Evolutionary conservation across 2,113 vertebrate species (phyloP).

Genomic region (Deroptyus accipitrinus): DNA sequence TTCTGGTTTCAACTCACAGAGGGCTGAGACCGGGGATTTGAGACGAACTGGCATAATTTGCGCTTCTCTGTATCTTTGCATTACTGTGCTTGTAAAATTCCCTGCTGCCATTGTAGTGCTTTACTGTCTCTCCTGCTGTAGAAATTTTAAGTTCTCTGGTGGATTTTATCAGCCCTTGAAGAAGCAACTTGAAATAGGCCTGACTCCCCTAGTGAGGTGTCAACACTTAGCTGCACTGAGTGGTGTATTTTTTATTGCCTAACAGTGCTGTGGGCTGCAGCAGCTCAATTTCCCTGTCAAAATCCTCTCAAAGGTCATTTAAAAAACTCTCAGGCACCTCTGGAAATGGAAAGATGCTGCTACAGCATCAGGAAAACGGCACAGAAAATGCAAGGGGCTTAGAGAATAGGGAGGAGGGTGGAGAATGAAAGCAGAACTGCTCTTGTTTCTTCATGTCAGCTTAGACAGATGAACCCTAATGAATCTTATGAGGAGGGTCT

Average conservation of each 20-base stretch:
- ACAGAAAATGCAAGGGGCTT: rapidly evolving
- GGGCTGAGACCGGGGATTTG: neutral
- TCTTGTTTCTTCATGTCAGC: neutral
- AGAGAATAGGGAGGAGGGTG: neutral
- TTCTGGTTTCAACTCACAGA: neutral
- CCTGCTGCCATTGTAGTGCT: rapidly evolving
- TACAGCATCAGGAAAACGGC: neutral
- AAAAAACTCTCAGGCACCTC: neutral
- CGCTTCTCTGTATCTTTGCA: neutral
- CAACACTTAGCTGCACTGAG: neutral
- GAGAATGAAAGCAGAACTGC: neutral
- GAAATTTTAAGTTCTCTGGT: neutral
- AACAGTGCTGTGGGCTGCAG: neutral
- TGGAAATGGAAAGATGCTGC: neutral
- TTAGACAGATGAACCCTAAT: neutral
- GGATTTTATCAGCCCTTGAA: neutral
- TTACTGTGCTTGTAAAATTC: neutral
- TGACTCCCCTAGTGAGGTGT: neutral
- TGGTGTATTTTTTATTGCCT: neutral
- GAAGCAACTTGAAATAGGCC: neutral
- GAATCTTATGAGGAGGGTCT: rapidly evolving
- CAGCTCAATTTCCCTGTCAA: rapidly evolving
- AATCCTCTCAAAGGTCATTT: neutral
- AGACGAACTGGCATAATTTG: neutral
- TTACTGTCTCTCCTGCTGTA: neutral